Evolutionary conservation across 2,888 invertebrate genomes (phyloP), one percentile per base, ranked within the genome.

Genomic region (Protophormia terraenovae): DNA sequence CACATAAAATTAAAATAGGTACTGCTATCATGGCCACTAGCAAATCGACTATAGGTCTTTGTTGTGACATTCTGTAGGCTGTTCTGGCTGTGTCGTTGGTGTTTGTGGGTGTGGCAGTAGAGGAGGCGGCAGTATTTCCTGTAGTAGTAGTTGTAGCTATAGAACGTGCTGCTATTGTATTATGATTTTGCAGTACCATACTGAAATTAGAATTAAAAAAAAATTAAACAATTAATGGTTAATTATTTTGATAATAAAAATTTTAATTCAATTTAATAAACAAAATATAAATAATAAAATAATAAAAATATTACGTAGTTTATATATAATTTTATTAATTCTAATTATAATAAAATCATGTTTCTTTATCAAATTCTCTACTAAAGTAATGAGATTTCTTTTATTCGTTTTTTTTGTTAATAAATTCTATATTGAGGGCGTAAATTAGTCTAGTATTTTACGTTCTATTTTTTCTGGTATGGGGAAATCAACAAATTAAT

Each of bases 11-110:
- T 0, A 93, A 88, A 29, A 93, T 90, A 0, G 93, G 93, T 1
- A 93, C 91, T 1, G 93, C 92, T 67, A 93, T 90, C 90, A 93
- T 90, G 32, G 93, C 93, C 58, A 93, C 93, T 50, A 93, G 86
- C n/a, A 93, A 88, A 87, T 93, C 93, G 16, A 93, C 86, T 38
- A 93, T 90, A 0, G 92, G 92, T 2, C 92, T 88, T 82, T 91
- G 91, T 58, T 90, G 90, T 50, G 89, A 88, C 8, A 88, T 88
- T 87, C 89, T 16, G 79, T 82, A 85, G 12, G 75, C 50, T 32
- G 45, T 19, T 19, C 22, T 55, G 19, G 55, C 35, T 8, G 66
- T 66, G 7, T 64, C 47, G n/a, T n/a, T n/a, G n/a, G n/a, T n/a
- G n/a, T n/a, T n/a, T 27, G 73, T 41, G 16, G 58, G 12, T 5